These are phyloP conservation scores for Cynaeus angustus DNA, from an alignment of 2,888 invertebrate species.

Conservation along the genomic window DNA sequence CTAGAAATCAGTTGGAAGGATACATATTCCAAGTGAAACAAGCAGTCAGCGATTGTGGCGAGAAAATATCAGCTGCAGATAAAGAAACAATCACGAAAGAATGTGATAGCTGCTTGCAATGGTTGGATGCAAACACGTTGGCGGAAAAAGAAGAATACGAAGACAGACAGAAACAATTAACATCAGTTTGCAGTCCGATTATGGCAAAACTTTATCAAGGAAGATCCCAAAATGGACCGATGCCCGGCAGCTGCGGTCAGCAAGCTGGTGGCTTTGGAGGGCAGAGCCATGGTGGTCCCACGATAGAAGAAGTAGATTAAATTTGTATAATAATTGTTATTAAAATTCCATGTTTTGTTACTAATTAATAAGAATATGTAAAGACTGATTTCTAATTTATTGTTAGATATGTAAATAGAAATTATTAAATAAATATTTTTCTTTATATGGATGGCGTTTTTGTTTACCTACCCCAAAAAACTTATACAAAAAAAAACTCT, in stretches of 20 bases:
- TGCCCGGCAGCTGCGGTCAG: slow-evolving; percentile 56
- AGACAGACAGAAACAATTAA: slow-evolving; percentile 74
- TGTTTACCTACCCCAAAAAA: too few relatives aligned
- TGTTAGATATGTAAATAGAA: not conserved
- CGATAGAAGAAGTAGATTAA: slow-evolving; percentile 61
- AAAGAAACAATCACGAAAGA: slow-evolving; percentile 74
- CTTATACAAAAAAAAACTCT: too few relatives aligned
- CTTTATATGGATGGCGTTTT: too few relatives aligned
- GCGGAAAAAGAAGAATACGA: slow-evolving; percentile 81
- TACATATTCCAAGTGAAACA: slow-evolving; percentile 82
- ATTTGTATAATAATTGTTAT: slow-evolving; percentile 7
- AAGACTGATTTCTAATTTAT: not conserved
- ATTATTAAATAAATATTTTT: not conserved
- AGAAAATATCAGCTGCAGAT: slow-evolving; percentile 78
- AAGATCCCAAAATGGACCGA: slow-evolving; percentile 52
- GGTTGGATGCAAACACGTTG: slow-evolving; percentile 80
- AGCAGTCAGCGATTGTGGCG: slow-evolving; percentile 77
- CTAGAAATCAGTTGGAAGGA: slow-evolving; percentile 82
- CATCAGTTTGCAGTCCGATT: slow-evolving; percentile 72
- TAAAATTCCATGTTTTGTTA: too few relatives aligned
- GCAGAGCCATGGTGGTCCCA: slow-evolving; percentile 52
- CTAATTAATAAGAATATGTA: not conserved
- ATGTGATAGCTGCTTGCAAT: slow-evolving; percentile 76
- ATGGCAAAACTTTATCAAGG: slow-evolving; percentile 76
- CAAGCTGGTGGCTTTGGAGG: slow-evolving; percentile 58